Evolutionary conservation across 2,113 vertebrate genomes (phyloP).

Genomic region (Holacanthus passer): DNA sequence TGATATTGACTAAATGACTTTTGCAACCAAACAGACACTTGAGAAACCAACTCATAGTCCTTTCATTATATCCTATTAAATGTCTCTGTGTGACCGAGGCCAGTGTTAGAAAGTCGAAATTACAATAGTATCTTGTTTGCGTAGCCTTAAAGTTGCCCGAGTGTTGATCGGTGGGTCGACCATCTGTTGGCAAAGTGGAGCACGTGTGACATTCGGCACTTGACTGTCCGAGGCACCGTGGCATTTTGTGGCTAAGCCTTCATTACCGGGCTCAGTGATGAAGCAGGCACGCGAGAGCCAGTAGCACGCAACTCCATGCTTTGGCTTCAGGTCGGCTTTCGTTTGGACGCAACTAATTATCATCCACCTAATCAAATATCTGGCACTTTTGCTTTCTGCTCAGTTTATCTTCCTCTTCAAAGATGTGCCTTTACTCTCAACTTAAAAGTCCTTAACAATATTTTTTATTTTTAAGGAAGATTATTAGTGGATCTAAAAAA

Average conservation of each 20-base stretch:
- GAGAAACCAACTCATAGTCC: background rate
- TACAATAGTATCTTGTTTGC: background rate
- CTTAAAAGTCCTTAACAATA: background rate
- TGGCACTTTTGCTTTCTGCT: slow-evolving; percentile 22
- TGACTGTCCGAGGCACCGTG: slow-evolving; percentile 34
- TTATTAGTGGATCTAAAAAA: background rate
- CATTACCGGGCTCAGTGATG: slow-evolving; percentile 35
- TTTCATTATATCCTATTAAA: background rate
- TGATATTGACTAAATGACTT: background rate
- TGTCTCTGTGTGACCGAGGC: background rate
- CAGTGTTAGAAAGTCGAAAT: background rate
- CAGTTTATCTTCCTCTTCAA: background rate
- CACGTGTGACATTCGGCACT: slow-evolving; percentile 68
- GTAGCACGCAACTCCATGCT: slow-evolving; percentile 45
- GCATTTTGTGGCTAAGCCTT: slow-evolving; percentile 64
- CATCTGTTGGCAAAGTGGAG: slow-evolving; percentile 52
- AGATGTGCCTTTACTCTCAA: background rate
- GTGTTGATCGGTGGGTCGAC: background rate
- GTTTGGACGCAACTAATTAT: background rate
- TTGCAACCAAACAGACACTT: background rate
- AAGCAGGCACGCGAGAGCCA: slow-evolving; percentile 39
- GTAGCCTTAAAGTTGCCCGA: background rate
- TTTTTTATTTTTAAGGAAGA: background rate
- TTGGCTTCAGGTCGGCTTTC: slow-evolving; percentile 21
- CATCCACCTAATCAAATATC: background rate